Evolutionary conservation across 1,140 invertebrate genomes (phyloP), one percentile per base, ranked within the genome.

Genomic region (Drosophila melanica): DNA sequence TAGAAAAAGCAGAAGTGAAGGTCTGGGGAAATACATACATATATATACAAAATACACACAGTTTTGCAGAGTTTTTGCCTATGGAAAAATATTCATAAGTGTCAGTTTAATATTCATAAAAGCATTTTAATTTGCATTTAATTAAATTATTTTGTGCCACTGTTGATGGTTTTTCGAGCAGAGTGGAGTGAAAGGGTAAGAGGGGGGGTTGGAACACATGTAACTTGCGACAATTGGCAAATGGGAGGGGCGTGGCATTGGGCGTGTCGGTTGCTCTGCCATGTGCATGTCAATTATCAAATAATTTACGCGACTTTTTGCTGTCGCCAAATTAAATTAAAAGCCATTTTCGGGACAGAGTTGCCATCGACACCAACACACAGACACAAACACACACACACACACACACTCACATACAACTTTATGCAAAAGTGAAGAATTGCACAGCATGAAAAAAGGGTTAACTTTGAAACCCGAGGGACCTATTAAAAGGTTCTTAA

Each of bases 121-220:
- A 84, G 80, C 80, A 84, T 84, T 84, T 84, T 84, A 79, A 84
- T 84, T 84, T 84, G 60, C 68, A 84, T 79, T 79, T 84, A 84
- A 84, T 84, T 84, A 58, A 72, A 84, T 84, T 71, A 71, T 65
- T 48, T 64, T 64, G 42, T 35, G 51, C 42, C 30, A 48, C 68
- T 35, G 39, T 69, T 3, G 9, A 53, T 18, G 42, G 42, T 9
- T 18, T 2, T 9, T 16, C 0, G 16, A 2, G 12, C 5, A 7
- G 11, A 6, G 33, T 5, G 1, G 11, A 7, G 4, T 37, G 18
- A 2, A 5, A 8, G 18, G 0, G 11, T n/a, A n/a, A n/a, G n/a
- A n/a, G 4, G 58, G 1, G n/a, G 20, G 55, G 35, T n/a, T n/a
- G n/a, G 1, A n/a, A 41, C 44, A 67, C 35, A 67, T 67, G 54